Percentiles rank a stretch among this genome's conserved stretches.
These are phyloP conservation scores for Cranoglanis bouderius DNA, from an alignment of 2,113 vertebrate genomes.

Conservation along the genomic window DNA sequence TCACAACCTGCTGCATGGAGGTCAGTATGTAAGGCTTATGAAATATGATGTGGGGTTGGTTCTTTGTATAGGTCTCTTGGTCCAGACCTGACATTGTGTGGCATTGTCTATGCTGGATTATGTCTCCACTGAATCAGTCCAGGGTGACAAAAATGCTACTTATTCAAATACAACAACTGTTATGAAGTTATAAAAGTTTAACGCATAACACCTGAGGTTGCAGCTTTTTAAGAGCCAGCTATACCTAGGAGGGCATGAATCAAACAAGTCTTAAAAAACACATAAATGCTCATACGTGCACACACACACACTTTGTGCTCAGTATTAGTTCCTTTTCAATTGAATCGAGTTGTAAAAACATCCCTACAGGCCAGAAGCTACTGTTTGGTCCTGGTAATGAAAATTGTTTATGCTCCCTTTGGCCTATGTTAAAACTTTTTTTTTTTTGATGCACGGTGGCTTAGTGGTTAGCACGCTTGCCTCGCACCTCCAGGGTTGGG, in stretches of 20 bases:
- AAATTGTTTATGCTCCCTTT: slow-evolving; percentile 35
- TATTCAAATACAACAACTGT: slow-evolving; percentile 46
- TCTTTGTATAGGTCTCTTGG: background rate
- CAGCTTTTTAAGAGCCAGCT: slow-evolving; percentile 23
- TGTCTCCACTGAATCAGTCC: slow-evolving; percentile 11
- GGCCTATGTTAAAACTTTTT: background rate
- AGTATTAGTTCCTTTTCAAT: slow-evolving; percentile 1
- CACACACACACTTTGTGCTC: background rate
- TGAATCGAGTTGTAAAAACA: slow-evolving; percentile 23
- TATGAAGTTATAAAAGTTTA: slow-evolving; percentile 39
- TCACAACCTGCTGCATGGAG: background rate
- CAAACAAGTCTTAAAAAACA: background rate
- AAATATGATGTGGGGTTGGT: background rate
- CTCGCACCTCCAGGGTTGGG: no score
- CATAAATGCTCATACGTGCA: background rate
- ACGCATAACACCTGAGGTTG: slow-evolving; percentile 16
- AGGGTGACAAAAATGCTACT: slow-evolving; percentile 23
- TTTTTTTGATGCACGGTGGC: no score
- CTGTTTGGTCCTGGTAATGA: slow-evolving; percentile 11
- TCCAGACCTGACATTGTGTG: background rate
- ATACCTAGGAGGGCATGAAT: slow-evolving; percentile 20
- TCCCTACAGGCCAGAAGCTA: slow-evolving; percentile 8
- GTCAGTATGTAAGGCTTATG: background rate
- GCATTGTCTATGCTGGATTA: background rate
- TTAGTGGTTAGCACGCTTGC: no score